Base-by-base conservation (phyloP, 2,888 invertebrate species). In the Steinernema hermaphroditum region DNA sequence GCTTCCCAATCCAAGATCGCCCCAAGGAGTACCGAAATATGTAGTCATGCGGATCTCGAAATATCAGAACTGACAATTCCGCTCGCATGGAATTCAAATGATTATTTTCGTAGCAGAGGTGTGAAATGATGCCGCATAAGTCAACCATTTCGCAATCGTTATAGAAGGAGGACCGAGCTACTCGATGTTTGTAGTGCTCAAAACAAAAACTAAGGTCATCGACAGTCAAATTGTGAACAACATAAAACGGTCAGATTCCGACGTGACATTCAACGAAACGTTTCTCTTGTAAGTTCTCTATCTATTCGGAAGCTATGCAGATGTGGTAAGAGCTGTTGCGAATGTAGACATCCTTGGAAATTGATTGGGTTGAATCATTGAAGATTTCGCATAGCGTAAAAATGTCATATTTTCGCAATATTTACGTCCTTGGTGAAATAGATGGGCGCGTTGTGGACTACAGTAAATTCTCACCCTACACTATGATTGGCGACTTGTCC, bases 131-230 rank as follows among this genome's bases (percentile, higher is more conserved):
- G n/a, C n/a, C n/a, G n/a, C n/a, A n/a, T n/a, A n/a, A n/a, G n/a
- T n/a, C n/a, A n/a, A n/a, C n/a, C n/a, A n/a, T n/a, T n/a, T n/a
- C n/a, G n/a, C n/a, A n/a, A n/a, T 54, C 54, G 19, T 62, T 62
- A 32, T n/a, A 62, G 62, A 62, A 34, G 19, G 62, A n/a, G 62
- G 62, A 27, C 62, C 62, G 62, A 62, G 62, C 19, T 62, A 62
- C 32, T 62, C 32, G 4, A 32, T 62, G 62, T 62, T 62, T 34
- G 62, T 27, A 14, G 62, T 62, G 6, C 34, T 62, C 2, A 62
- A 62, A n/a, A 62, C 62, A 6, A 27, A 62, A 32, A 62, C 62
- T 2, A 62, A 19, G 12, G 32, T 62, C 14, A 62, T 62, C 24
- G 62, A 62, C 34, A 62, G 62, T 62, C 62, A 62, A 19, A 32